Base-by-base conservation (phyloP, 2,797 vertebrate species). In the Hydrocynus forskahlii region DNA sequence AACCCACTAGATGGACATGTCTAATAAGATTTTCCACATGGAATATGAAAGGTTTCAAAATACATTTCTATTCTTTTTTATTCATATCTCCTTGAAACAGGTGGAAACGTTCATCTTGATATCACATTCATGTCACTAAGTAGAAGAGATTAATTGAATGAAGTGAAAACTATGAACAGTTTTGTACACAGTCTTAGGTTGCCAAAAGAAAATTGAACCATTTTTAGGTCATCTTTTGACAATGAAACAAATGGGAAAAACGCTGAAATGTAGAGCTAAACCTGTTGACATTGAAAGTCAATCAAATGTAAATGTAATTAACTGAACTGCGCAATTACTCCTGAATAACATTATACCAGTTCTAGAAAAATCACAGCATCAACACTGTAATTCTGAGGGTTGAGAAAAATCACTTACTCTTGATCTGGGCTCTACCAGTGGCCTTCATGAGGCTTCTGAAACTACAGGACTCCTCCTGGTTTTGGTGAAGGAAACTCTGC, bases 371-470 rank as follows among this genome's bases (percentile, higher is more conserved):
- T 2, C 2, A 59, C 54, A 59, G 2, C 5, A 59, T 10, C 9
- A 14, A 25, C 21, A 25, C 12, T 13, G 13, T 3, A 25, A 62
- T 38, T 19, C 62, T 17, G 19, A 0, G 35, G 1, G 8, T 64
- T 38, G 0, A 55, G 19, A 14, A 38, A 63, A 64, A 16, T 38
- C 17, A 16, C 45, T 50, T 48, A 21, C 1, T 60, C 63, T 45
- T 60, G 72, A 50, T 54, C 70, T 55, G 14, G 17, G 13, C 9
- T 59, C 52, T 71, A 74, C 43, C 75, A 52, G 72, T 75, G 52
- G 63, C 21, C 23, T 38, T 59, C 57, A 7, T 38, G n/a, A 81
- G 38, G 21, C 38, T 63, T 25, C 16, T n/a, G 14, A 29, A 12
- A 59, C 45, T 13, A 8, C 19, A 7, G 6, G 5, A 78, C 59